Percentiles rank a stretch among this genome's conserved stretches.
phyloP scores from a whole-genome alignment of 2,113 vertebrate genomes.

The Rhineura floridana region DNA sequence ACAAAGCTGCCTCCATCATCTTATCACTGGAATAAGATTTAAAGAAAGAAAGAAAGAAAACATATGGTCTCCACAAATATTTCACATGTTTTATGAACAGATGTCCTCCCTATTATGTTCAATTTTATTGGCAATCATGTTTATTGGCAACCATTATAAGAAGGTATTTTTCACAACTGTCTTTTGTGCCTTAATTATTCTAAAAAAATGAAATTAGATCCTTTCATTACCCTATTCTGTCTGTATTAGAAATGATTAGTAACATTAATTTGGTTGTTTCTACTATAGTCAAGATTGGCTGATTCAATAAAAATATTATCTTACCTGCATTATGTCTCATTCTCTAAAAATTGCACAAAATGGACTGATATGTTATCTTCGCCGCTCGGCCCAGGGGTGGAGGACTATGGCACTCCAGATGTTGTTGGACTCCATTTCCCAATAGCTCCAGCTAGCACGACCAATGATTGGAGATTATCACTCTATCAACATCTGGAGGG shows the following conservation, averaged over 20 bases:
- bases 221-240: neutral
- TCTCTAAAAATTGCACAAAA: neutral
- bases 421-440: too few species aligned
- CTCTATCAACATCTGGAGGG: neutral
- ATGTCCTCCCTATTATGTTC: conserved; percentile 34
- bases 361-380: neutral
- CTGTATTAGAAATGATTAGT: conserved; percentile 9
- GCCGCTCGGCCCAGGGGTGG: too few species aligned
- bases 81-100: conserved; percentile 47
- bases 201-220: conserved; percentile 4
- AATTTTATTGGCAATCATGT: conserved; percentile 47
- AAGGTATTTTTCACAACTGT: conserved; percentile 23
- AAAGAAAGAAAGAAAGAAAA: conserved; percentile 47
- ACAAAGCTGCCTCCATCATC: conserved; percentile 14
- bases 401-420: too few species aligned
- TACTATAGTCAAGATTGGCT: neutral
- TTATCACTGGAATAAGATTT: conserved; percentile 22
- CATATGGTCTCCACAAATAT: conserved; percentile 31
- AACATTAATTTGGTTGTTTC: conserved; percentile 5
- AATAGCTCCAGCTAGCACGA: too few species aligned
- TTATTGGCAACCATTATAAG: conserved; percentile 42
- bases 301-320: neutral
- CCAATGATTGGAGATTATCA: too few species aligned
- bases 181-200: conserved; percentile 21
- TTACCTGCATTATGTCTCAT: too few species aligned